Base-by-base conservation (phyloP, 37 sponge, comb jelly and placozoan species). In the Spongilla lacustris region DNA sequence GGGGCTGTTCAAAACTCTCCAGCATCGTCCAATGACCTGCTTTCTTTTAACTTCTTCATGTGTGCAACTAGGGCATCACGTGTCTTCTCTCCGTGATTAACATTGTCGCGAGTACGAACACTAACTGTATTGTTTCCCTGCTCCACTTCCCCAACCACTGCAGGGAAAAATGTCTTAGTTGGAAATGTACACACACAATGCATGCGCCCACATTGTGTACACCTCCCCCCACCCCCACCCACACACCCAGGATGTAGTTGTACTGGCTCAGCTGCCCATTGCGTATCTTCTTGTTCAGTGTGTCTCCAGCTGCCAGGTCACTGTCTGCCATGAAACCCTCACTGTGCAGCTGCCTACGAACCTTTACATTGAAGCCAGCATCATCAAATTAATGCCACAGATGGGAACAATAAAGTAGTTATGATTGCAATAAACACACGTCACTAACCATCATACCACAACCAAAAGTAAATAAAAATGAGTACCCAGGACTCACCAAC, bases 211-310 rank as follows among this genome's bases (percentile, higher is more conserved):
- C 66, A n/a, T n/a, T n/a, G 81, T 27, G 68, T 80, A n/a, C 8
- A 4, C 37, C 41, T 36, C 2, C 23, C 1, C 0, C 33, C 4
- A 8, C 50, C 78, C 48, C 66, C 34, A 32, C 74, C n/a, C n/a
- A 85, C 69, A 17, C 36, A 96, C 96, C 96, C 2, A 99, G 80
- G 48, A 95, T 93, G 75, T 93, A 99, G 84, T 99, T 99, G 88
- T 84, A 99, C 77, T 99, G 99, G n/a, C 87, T 90, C 68, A 99
- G 72, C 81, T 99, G 99, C 8, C 91, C 96, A 81, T 95, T 95
- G 26, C 99, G 78, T 25, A 99, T 94, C 87, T 99, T 99, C 93
- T 99, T 99, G 85, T 99, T 99, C 88, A 98, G 84, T 21, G 95
- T 98, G 68, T 94, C 93, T 21, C 96, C 95, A 26, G 91, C 80